Percentiles rank a stretch among this genome's conserved stretches.
These are phyloP conservation scores for Anthoptus insignis DNA, from an alignment of 2,888 invertebrate species.

Conservation along the genomic window DNA sequence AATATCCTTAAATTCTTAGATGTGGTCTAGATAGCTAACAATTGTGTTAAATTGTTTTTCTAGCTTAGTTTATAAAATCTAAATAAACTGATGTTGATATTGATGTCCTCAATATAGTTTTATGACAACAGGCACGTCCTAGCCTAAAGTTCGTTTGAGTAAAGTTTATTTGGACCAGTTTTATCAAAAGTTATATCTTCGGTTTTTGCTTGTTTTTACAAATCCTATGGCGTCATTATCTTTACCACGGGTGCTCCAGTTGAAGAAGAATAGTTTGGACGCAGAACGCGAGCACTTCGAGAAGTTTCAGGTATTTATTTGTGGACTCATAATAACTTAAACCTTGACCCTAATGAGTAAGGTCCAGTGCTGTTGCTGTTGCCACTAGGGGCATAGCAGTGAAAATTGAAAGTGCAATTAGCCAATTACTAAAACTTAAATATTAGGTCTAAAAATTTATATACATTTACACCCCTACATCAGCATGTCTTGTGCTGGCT, in stretches of 20 bases:
- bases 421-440: too few species aligned
- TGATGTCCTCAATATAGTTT: background rate
- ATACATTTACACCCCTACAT: too few species aligned
- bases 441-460: too few species aligned
- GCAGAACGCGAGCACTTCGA: constrained; percentile 94
- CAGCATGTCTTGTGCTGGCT: too few species aligned
- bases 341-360: too few species aligned
- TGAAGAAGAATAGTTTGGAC: constrained; percentile 92
- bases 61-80: background rate
- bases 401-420: too few species aligned
- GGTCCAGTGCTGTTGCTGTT: too few species aligned
- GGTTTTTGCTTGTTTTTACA: constrained; percentile 59
- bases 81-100: background rate
- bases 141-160: background rate
- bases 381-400: too few species aligned
- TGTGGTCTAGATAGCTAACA: background rate
- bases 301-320: constrained; percentile 91
- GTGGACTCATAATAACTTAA: too few species aligned
- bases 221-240: constrained; percentile 91
- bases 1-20: background rate
- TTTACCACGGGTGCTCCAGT: constrained; percentile 90
- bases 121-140: background rate
- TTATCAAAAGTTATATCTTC: constrained; percentile 8
- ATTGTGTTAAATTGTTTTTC: background rate
- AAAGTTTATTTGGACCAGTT: background rate